Base-by-base conservation (phyloP, 2,888 invertebrate species). In the Tholera decimalis region DNA sequence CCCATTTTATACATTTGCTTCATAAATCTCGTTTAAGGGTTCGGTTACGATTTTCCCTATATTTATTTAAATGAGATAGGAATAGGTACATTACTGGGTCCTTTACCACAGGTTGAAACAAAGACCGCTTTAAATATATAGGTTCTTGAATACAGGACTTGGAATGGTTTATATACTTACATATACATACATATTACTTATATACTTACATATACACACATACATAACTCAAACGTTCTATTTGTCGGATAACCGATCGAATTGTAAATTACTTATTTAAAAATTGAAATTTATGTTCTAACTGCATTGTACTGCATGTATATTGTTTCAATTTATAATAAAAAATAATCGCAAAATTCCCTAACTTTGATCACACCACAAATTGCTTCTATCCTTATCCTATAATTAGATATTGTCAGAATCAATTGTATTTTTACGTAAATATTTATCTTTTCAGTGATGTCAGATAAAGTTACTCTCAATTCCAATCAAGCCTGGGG, bases 1-100 rank as follows among this genome's bases (percentile, higher is more conserved):
- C 85, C 80, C 85, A 86, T 87, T 89, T 90, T 88, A 89, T 87
- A 86, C 85, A 91, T 90, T 90, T 88, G 81, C 83, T 83, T 84
- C 87, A 91, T 90, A 89, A 90, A 90, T 90, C 88, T 87, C 74
- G 82, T 87, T 84, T 89, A 86, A 86, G 85, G 87, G 88, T 90
- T 88, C 89, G 85, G 88, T 90, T 89, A 85, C 85, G 83, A 66
- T 80, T 88, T 87, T 85, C 84, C 84, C 83, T 83, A 85, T 84
- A 83, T 83, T 83, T 87, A 88, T 90, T 90, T 88, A 87, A 91
- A 90, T 87, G 86, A 85, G 82, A 85, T 83, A 80, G 81, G 81
- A 80, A 82, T 83, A 77, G 80, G 77, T 80, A 82, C 73, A 77
- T 83, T 80, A 82, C 80, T 73, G 71, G 76, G 59, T 65, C 72